These are phyloP conservation scores for Steinernema carpocapsae DNA, from an alignment of 2,888 invertebrate genomes.

Conservation along the genomic window DNA sequence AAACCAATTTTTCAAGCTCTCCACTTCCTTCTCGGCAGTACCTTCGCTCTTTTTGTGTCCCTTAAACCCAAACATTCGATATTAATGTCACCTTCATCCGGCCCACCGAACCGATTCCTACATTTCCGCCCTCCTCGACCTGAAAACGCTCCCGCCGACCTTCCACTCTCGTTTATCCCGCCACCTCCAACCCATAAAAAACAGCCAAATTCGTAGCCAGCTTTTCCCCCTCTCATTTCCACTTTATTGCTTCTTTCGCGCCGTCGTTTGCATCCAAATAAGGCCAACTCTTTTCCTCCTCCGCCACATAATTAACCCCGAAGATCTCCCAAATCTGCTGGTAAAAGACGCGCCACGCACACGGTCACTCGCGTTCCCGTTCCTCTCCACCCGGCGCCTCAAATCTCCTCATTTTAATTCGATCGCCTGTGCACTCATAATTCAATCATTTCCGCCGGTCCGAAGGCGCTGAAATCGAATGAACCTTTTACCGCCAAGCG, in stretches of 20 bases:
- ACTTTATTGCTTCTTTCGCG: conserved; percentile 1
- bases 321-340: not conserved
- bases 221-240: not conserved
- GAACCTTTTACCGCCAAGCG: conserved; percentile 29
- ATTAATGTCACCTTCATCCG: no score
- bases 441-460: conserved; percentile 29
- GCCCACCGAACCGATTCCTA: no score
- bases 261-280: no score
- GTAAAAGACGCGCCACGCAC: not conserved
- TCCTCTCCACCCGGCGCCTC: conserved; percentile 6
- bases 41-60: no score
- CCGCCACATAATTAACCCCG: not conserved
- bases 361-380: not conserved
- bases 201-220: no score
- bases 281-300: not conserved
- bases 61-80: no score
- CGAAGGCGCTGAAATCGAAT: conserved; percentile 25
- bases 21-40: no score
- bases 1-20: no score
- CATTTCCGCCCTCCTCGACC: no score
- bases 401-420: conserved; percentile 35
- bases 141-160: no score
- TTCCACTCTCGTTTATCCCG: no score
- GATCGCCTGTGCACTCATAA: conserved; percentile 23
- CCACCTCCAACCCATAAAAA: no score